phyloP scores from a whole-genome alignment of 2,888 invertebrate species.

The Autographa gamma region DNA sequence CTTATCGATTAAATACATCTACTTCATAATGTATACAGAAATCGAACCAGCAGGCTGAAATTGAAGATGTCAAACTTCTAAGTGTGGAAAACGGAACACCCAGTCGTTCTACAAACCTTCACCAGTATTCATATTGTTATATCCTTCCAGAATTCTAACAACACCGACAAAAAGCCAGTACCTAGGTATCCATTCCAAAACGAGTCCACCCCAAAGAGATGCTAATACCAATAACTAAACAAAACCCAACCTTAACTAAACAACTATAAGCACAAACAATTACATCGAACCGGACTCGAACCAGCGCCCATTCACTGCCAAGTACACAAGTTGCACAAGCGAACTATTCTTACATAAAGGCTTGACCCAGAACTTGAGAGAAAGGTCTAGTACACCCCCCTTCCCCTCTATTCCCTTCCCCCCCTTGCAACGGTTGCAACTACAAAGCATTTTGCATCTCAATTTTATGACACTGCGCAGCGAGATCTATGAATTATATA shows the following conservation, averaged over 20 bases:
- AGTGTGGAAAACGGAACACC: too few relatives aligned
- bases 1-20: too few relatives aligned
- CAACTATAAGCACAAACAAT: conserved; percentile 32
- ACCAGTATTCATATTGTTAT: too few relatives aligned
- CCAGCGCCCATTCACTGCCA: conserved; percentile 56
- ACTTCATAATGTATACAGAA: too few relatives aligned
- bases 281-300: conserved; percentile 50
- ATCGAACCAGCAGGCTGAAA: too few relatives aligned
- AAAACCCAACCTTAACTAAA: not conserved
- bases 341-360: conserved; percentile 74
- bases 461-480: conserved; percentile 69
- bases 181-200: not conserved
- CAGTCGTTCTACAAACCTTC: too few relatives aligned
- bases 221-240: not conserved
- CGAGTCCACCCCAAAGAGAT: not conserved
- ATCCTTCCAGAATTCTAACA: too few relatives aligned
- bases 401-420: conserved; percentile 22
- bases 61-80: too few relatives aligned
- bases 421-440: conserved; percentile 49
- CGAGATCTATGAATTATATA: conserved; percentile 40
- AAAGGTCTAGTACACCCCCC: conserved; percentile 78
- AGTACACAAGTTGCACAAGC: conserved; percentile 65
- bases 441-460: conserved; percentile 69
- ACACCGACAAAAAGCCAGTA: too few relatives aligned
- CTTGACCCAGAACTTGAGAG: conserved; percentile 87